Conservation (phyloP, 1,140 invertebrate genomes). For the Scaptomyza montana region DNA sequence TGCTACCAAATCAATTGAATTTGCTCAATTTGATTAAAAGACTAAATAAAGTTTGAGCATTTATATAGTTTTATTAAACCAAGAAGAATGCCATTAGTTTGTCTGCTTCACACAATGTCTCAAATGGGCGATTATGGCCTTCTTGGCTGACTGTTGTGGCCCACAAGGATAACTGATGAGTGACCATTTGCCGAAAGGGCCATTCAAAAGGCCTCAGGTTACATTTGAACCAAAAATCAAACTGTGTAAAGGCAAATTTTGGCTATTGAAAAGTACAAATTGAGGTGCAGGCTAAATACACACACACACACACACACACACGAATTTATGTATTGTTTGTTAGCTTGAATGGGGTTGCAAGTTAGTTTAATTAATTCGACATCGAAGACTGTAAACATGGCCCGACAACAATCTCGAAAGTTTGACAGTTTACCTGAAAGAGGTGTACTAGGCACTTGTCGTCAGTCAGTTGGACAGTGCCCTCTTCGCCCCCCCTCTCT, state of each 20-base stretch:
- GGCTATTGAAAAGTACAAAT: slow-evolving; percentile 73
- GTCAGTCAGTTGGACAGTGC: slow-evolving; percentile 58
- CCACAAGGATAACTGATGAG: slow-evolving; percentile 36
- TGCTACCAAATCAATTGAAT: too few species aligned
- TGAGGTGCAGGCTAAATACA: slow-evolving; percentile 40
- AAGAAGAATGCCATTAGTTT: background rate
- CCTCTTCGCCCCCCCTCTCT: background rate
- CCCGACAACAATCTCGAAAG: slow-evolving; percentile 30
- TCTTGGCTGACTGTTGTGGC: slow-evolving; percentile 9
- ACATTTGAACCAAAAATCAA: slow-evolving; percentile 57
- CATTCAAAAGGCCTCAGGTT: slow-evolving; percentile 66
- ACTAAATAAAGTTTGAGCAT: background rate
- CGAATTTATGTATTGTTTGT: slow-evolving; percentile 6
- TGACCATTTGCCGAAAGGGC: slow-evolving; percentile 2
- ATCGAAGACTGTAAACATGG: slow-evolving; percentile 69
- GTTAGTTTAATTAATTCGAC: slow-evolving; percentile 80
- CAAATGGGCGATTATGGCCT: slow-evolving; percentile 38
- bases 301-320: slow-evolving; percentile 10
- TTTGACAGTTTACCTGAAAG: slow-evolving; percentile 78
- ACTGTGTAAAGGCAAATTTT: slow-evolving; percentile 26
- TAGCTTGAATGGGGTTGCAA: slow-evolving; percentile 32
- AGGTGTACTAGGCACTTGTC: slow-evolving; percentile 78
- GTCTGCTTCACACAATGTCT: too few species aligned
- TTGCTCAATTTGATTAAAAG: too few species aligned
- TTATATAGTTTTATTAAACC: slow-evolving; percentile 4